A percentile compares a stretch with the other conserved stretches of the same genome.
These are phyloP conservation scores for Lottia gigantea DNA, from an alignment of 2,888 invertebrate genomes.

Conservation along the genomic window DNA sequence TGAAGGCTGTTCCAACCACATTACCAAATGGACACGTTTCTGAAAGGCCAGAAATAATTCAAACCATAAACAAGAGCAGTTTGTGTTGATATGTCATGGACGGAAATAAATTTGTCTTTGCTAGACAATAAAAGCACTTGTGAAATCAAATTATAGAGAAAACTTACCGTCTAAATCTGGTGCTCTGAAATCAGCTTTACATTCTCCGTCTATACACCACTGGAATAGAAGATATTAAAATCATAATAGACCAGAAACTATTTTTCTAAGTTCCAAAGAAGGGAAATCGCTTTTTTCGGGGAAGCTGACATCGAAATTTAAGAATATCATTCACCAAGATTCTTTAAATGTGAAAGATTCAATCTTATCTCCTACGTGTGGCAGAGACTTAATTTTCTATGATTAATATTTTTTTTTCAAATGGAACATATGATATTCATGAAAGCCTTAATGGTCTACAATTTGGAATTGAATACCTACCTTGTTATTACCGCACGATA, in stretches of 20 bases:
- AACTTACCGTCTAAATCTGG: slow-evolving; percentile 27
- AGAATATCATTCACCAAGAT: too few species aligned
- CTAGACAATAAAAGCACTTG: too few species aligned
- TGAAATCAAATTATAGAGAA: background rate
- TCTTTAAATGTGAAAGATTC: too few species aligned
- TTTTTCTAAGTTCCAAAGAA: too few species aligned
- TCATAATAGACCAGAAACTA: background rate
- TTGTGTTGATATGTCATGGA: too few species aligned
- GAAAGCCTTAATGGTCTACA: background rate
- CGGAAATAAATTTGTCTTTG: background rate
- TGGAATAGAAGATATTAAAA: slow-evolving; percentile 15
- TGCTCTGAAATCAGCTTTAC: slow-evolving; percentile 25
- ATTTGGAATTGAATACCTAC: slow-evolving; percentile 28
- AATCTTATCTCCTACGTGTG: too few species aligned
- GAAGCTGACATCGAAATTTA: too few species aligned
- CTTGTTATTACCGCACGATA: slow-evolving; percentile 51
- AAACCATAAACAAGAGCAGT: too few species aligned
- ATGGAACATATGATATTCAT: too few species aligned
- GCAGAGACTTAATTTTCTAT: too few species aligned
- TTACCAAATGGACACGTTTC: slow-evolving; percentile 35
- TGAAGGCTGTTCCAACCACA: slow-evolving; percentile 30
- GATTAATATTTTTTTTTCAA: too few species aligned
- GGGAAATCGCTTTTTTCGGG: too few species aligned
- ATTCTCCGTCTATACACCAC: slow-evolving; percentile 32
- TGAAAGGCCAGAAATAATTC: slow-evolving; percentile 3